phyloP scores from a whole-genome alignment of 1,140 invertebrate genomes.

The Anoplolepis gracilipes region DNA sequence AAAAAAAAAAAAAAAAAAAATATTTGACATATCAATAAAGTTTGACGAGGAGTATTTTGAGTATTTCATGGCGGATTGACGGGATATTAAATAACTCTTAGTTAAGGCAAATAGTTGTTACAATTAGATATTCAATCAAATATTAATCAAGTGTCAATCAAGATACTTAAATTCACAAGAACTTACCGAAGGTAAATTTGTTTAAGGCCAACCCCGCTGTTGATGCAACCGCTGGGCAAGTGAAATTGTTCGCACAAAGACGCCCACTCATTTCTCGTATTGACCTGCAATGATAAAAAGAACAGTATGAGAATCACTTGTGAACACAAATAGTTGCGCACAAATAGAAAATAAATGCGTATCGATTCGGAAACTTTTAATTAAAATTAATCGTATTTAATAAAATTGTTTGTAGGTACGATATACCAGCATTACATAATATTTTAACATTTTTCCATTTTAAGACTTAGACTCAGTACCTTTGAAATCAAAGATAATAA shows the following conservation, averaged over 20 bases:
- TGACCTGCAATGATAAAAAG: constrained; percentile 89
- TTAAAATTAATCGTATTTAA: constrained; percentile 3
- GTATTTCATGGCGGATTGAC: neutral
- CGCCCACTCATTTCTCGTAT: constrained; percentile 94
- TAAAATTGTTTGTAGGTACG: neutral
- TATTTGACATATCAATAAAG: neutral
- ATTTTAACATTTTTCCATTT: neutral
- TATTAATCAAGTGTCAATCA: neutral
- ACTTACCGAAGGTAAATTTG: constrained; percentile 95
- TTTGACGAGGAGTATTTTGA: neutral
- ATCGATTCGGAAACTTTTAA: neutral
- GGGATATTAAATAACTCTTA: neutral
- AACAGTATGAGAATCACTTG: constrained; percentile 26
- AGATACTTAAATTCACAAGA: neutral
- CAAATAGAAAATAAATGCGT: neutral
- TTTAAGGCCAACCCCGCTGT: constrained; percentile 94
- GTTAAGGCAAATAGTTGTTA: too few species aligned
- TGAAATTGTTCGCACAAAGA: constrained; percentile 92
- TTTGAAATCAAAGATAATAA: constrained; percentile 15
- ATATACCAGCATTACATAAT: neutral
- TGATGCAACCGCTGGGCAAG: constrained; percentile 93
- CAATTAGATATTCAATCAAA: neutral
- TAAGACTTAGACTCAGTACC: neutral
- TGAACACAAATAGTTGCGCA: neutral
- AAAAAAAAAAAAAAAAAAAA: neutral